Conservation (phyloP, 2,888 invertebrate genomes). For the Folsomia candida region DNA sequence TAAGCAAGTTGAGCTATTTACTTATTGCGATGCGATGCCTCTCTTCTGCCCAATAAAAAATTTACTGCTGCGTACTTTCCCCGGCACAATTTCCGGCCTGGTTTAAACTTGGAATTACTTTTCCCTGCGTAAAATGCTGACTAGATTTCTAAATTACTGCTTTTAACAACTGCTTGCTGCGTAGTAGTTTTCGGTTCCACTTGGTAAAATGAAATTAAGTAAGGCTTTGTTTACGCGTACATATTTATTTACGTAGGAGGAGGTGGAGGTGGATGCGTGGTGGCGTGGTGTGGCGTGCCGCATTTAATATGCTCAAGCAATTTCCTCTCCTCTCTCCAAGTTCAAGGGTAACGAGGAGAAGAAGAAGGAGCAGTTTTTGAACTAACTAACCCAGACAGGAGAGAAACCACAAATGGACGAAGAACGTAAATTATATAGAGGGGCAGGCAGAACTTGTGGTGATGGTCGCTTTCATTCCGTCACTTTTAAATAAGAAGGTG, state of each 20-base stretch:
- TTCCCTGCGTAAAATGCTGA: neutral
- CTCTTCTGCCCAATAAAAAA: neutral
- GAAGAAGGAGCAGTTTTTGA: too few relatives aligned
- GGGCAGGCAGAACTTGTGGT: too few relatives aligned
- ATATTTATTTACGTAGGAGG: too few relatives aligned
- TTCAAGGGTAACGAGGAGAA: neutral
- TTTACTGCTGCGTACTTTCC: neutral
- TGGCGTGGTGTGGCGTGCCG: neutral
- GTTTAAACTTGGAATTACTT: neutral
- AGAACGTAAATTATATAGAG: neutral
- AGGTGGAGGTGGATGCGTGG: neutral
- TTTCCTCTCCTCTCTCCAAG: too few relatives aligned
- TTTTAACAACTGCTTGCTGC: neutral
- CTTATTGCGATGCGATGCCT: too few relatives aligned
- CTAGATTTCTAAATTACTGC: neutral
- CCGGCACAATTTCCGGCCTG: neutral
- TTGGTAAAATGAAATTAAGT: neutral
- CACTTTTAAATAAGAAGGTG: too few relatives aligned
- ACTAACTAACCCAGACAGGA: too few relatives aligned
- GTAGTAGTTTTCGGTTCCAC: neutral
- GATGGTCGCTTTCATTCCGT: too few relatives aligned
- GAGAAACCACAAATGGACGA: too few relatives aligned
- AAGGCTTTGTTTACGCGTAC: constrained; percentile 1
- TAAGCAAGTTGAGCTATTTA: too few relatives aligned
- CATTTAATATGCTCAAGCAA: too few relatives aligned